Conservation (phyloP, 2,113 vertebrate genomes). For the Triplophysa dalaica region DNA sequence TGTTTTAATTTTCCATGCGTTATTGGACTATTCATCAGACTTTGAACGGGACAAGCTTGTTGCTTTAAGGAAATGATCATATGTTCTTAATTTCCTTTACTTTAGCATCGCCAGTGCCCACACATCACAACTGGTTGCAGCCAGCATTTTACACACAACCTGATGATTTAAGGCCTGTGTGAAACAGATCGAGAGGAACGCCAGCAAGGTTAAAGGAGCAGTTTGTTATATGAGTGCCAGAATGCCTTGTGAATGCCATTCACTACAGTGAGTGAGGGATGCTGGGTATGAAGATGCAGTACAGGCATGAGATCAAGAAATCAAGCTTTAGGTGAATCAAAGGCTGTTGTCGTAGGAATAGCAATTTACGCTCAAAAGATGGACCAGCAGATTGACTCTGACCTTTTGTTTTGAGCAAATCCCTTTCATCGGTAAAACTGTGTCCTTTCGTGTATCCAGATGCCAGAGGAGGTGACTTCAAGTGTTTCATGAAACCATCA, state of each 20-base stretch:
- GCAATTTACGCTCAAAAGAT: neutral
- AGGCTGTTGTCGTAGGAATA: neutral
- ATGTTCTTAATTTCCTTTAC: conserved; percentile 46
- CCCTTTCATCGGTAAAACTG: conserved; percentile 4
- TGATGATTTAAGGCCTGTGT: conserved; percentile 9
- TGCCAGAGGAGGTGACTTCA: conserved; percentile 3
- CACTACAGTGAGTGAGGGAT: conserved; percentile 24
- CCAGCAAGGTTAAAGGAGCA: neutral
- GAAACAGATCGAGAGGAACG: conserved; percentile 10
- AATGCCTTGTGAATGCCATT: conserved; percentile 14
- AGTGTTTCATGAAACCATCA: neutral
- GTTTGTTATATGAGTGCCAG: conserved; percentile 22
- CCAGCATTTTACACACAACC: conserved; percentile 16
- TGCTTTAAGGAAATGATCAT: conserved; percentile 39
- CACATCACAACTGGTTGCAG: conserved; percentile 10
- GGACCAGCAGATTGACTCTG: neutral
- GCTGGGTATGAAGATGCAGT: conserved; percentile 22
- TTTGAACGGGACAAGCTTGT: conserved; percentile 37
- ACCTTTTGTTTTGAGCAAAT: conserved; percentile 10
- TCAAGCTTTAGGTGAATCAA: conserved; percentile 14
- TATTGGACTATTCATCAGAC: conserved; percentile 41
- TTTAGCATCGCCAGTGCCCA: conserved; percentile 22
- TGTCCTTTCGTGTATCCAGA: neutral
- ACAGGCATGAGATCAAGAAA: conserved; percentile 17
- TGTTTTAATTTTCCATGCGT: conserved; percentile 30